phyloP scores from a whole-genome alignment of 2,888 invertebrate species.

The Aspidapion aeneum region DNA sequence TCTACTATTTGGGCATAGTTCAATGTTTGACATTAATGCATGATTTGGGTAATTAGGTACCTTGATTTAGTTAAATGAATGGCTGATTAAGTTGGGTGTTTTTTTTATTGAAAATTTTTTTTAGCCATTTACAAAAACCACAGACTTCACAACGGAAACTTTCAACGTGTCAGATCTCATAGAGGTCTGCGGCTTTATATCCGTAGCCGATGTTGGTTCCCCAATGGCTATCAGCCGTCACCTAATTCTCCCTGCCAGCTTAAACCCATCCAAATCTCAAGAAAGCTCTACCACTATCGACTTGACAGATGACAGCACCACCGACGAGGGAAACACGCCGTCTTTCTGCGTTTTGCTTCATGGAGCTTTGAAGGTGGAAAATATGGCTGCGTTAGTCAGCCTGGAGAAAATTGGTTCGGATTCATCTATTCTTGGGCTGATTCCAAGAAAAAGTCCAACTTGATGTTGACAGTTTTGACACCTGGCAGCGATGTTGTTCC shows the following conservation, averaged over 20 bases:
- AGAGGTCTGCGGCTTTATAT: constrained; percentile 83
- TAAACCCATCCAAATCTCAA: constrained; percentile 19
- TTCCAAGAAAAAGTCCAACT: constrained; percentile 86
- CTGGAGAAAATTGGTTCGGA: constrained; percentile 89
- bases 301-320: constrained; percentile 51
- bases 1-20: too few relatives aligned
- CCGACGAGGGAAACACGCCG: constrained; percentile 75
- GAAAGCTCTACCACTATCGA: constrained; percentile 36
- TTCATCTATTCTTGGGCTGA: constrained; percentile 93
- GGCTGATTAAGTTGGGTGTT: too few relatives aligned
- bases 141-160: constrained; percentile 61
- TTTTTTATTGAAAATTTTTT: too few relatives aligned
- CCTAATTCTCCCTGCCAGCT: constrained; percentile 73
- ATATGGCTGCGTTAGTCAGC: constrained; percentile 83
- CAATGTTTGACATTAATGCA: too few relatives aligned
- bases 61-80: too few relatives aligned
- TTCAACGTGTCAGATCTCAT: constrained; percentile 68
- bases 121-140: constrained; percentile 51
- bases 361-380: constrained; percentile 74
- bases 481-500: constrained; percentile 72
- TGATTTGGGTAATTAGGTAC: too few relatives aligned
- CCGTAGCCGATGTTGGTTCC: constrained; percentile 84
- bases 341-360: constrained; percentile 92
- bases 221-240: constrained; percentile 91
- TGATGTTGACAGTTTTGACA: constrained; percentile 83